A percentile compares a stretch with the other conserved stretches of the same genome.
phyloP scores from a whole-genome alignment of 2,797 vertebrate species.

The Neoniphon sammara region DNA sequence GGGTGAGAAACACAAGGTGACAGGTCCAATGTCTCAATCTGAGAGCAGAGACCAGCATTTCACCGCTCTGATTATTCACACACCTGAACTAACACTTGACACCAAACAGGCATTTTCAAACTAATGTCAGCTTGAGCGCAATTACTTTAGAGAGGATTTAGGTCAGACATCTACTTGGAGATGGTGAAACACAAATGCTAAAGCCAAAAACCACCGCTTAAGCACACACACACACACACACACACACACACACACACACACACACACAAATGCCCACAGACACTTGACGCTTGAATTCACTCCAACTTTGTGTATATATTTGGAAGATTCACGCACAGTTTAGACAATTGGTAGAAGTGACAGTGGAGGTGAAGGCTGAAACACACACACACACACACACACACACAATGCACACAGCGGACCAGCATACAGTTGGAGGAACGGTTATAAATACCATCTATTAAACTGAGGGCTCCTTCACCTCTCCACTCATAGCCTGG shows the following conservation, averaged over 20 bases:
- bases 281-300: slow-evolving; percentile 26
- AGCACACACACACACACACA: slow-evolving; percentile 22
- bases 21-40: slow-evolving; percentile 25
- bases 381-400: slow-evolving; percentile 23
- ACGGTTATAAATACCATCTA: slow-evolving; percentile 82
- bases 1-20: slow-evolving; percentile 41
- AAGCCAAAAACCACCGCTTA: slow-evolving; percentile 35
- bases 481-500: slow-evolving; percentile 77
- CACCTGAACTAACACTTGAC: slow-evolving; percentile 13
- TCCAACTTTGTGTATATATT: slow-evolving; percentile 23
- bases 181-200: slow-evolving; percentile 18
- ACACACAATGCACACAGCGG: slow-evolving; percentile 64
- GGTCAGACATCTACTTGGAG: slow-evolving; percentile 18
- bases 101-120: slow-evolving; percentile 19
- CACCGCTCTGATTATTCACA: slow-evolving; percentile 51
- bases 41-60: slow-evolving; percentile 38
- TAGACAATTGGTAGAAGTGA: slow-evolving; percentile 46
- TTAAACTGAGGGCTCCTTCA: slow-evolving; percentile 77
- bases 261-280: background rate
- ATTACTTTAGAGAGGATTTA: slow-evolving; percentile 13
- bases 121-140: background rate
- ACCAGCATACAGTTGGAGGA: slow-evolving; percentile 67
- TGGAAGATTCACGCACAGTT: slow-evolving; percentile 32
- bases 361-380: slow-evolving; percentile 35
- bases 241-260: slow-evolving; percentile 14